Evolutionary conservation across 2,797 vertebrate genomes (phyloP), one percentile per base, ranked within the genome.

Genomic region (Aplochiton taeniatus): DNA sequence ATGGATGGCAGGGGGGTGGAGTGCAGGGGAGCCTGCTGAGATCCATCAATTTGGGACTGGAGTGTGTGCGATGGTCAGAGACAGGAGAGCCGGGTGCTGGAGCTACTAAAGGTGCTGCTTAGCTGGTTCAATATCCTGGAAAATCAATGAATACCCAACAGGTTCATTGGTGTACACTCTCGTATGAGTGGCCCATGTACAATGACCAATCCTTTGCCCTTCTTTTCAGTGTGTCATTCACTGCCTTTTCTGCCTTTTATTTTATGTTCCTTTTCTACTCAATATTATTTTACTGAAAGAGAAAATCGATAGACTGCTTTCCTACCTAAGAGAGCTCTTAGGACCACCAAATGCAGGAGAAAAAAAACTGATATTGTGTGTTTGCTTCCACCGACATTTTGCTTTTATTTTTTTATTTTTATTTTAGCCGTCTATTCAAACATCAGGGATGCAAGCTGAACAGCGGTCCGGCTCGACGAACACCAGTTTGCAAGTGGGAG

Each of bases 261-360:
- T 85, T 88, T 82, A 75, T 83, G 76, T 80, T 75, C 61, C 60
- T 80, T 83, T 85, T 69, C 72, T 76, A 75, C 83, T 82, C 64
- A 47, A 68, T 81, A 73, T 85, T 86, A 77, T 86, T 85, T 84
- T 70, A 83, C 78, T 73, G 72, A 86, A 85, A 85, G 59, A 78
- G 70, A 87, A 83, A 85, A 88, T 90, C 86, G 81, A 89, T 91
- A 73, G 45, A 1, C 63, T 71, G 59, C 75, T 63, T 83, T 76
- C 10, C n/a, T 4, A 10, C 41, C 11, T 43, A 9, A 16, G 41
- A 58, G n/a, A 13, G 16, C 16, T 10, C 41, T 16, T 6, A 19
- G 42, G 14, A 43, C 50, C 44, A 47, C 41, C 61, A 63, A 52
- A 52, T 18, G 48, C 43, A 20, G 19, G 7, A 14, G n/a, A 52